Evolutionary conservation across 1,140 invertebrate species (phyloP), one percentile per base, ranked within the genome.

Genomic region (Brachionus sp.): DNA sequence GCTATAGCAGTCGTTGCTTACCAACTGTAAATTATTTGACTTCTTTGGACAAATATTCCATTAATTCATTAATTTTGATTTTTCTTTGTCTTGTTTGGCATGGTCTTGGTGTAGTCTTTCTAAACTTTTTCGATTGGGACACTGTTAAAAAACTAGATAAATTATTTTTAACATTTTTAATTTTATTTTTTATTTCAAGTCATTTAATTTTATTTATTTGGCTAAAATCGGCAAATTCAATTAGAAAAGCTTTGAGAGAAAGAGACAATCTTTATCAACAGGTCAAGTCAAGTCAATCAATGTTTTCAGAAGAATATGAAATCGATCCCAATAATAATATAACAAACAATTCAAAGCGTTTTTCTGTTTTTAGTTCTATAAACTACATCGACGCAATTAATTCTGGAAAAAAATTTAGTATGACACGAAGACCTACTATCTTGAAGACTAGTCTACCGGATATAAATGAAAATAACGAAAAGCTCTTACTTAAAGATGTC

Each of bases 1-100:
- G 70, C n/a, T 88, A 88, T 19, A 88, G 88, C 46, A 87, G 87
- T 75, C 87, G 88, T 75, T 87, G 87, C 84, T 84, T 89, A 68
- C 88, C 88, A 44, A 84, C 86, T 77, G 88, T 89, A 42, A 88
- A 87, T 7, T 89, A 89, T 84, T 84, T 89, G 19, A 89, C 88
- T 5, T 57, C 75, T 10, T 44, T 78, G 10, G 75, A 57, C 7
- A 78, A 78, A 53, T 53, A 53, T 77, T 77, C 50, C 10, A 37
- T 57, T 57, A 25, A 19, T 46, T 75, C 70, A 5, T 75, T 75
- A 25, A 25, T 75, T 33, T 44, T 75, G 1, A 75, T 75, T 33
- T 75, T 25, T 29, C 25, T 75, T 12, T 44, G 19, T 75, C 70
- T 75, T 10, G 29, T 75, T 23, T 75, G 70, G 70, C 70, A 75